Percentiles rank a stretch among this genome's conserved stretches.
These are phyloP conservation scores for Gonatopus flavifemur DNA, from an alignment of 1,140 invertebrate species.

Conservation along the genomic window DNA sequence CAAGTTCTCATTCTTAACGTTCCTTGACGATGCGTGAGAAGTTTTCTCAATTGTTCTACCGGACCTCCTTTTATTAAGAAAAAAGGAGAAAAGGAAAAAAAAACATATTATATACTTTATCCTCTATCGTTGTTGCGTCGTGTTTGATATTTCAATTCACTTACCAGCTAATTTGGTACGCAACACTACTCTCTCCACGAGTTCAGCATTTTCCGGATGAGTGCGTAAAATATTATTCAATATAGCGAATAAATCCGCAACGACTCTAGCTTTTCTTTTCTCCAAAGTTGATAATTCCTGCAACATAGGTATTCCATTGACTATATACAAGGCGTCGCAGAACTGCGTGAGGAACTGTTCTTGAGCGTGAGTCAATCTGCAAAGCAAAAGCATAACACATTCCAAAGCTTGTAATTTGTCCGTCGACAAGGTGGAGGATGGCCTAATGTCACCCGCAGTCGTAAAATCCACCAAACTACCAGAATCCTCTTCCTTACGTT, in stretches of 20 bases:
- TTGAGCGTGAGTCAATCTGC: constrained; percentile 70
- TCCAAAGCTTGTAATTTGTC: constrained; percentile 69
- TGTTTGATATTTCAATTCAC: background rate
- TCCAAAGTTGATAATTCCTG: constrained; percentile 59
- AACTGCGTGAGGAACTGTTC: constrained; percentile 75
- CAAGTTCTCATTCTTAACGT: constrained; percentile 67
- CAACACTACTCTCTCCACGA: constrained; percentile 71
- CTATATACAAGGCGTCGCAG: constrained; percentile 73
- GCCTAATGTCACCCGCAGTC: constrained; percentile 52
- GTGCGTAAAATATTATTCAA: constrained; percentile 74
- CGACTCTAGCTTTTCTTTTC: constrained; percentile 63
- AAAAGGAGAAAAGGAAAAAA: background rate
- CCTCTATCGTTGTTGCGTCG: no score
- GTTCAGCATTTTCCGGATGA: constrained; percentile 71
- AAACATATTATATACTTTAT: background rate
- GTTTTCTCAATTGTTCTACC: constrained; percentile 60
- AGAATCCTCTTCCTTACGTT: constrained; percentile 23
- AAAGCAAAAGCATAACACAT: constrained; percentile 68
- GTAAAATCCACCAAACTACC: constrained; percentile 27
- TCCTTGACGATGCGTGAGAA: constrained; percentile 65
- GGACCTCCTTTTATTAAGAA: constrained; percentile 21
- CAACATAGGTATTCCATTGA: constrained; percentile 57
- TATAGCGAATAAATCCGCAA: constrained; percentile 70
- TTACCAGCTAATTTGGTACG: constrained; percentile 27
- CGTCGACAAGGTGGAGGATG: constrained; percentile 55